phyloP scores from a whole-genome alignment of 2,113 vertebrate species.

The Pan paniscus region DNA sequence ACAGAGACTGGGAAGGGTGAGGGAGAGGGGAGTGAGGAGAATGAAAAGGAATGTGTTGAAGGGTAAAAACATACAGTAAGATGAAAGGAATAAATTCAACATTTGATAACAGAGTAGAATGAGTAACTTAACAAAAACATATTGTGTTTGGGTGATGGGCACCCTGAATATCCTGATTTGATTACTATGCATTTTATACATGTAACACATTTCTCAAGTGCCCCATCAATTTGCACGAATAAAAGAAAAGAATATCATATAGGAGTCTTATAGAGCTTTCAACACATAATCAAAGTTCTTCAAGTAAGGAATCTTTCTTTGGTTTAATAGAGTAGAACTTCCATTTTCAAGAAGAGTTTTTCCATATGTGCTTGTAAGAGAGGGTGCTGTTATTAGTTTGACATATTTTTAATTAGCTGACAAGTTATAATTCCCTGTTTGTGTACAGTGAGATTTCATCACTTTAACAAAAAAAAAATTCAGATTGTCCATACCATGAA shows the following conservation, averaged over 20 bases:
- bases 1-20: not conserved
- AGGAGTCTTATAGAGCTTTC: not conserved
- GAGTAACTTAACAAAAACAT: not conserved
- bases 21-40: not conserved
- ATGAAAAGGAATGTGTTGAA: not conserved
- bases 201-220: not conserved
- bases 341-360: not conserved
- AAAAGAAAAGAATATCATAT: not conserved
- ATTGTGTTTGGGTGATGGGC: not conserved
- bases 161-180: not conserved
- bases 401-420: not conserved
- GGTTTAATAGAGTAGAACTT: not conserved
- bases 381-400: not conserved
- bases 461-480: not conserved
- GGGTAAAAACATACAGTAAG: not conserved
- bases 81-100: not conserved
- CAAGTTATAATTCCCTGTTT: conserved; percentile 31
- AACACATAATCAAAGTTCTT: not conserved
- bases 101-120: not conserved
- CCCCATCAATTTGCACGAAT: not conserved
- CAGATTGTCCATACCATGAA: not conserved
- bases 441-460: not conserved
- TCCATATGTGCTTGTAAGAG: not conserved
- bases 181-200: not conserved
- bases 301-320: not conserved